These are phyloP conservation scores for Montipora capitata DNA, from an alignment of 92 coral and sea anemone species.

Conservation along the genomic window DNA sequence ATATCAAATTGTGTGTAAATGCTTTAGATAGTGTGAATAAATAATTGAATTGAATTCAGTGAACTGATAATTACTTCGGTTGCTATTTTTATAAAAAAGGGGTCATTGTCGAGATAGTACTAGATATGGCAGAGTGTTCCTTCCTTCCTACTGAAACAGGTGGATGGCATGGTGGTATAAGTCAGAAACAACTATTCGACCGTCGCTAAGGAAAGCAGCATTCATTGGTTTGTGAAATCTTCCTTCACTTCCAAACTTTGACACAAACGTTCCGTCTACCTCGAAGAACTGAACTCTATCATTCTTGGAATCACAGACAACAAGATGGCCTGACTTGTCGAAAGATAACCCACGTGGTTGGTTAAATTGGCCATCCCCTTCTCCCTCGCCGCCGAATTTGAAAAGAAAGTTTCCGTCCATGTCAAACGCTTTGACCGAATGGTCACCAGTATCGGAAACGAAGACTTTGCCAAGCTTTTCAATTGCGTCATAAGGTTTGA, in stretches of 20 bases:
- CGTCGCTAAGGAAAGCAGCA: slow-evolving; percentile 57
- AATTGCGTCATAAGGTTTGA: slow-evolving; percentile 45
- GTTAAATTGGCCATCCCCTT: slow-evolving; percentile 52
- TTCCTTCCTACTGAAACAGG: slow-evolving; percentile 28
- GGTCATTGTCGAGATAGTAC: no score
- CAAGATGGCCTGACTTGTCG: slow-evolving; percentile 57
- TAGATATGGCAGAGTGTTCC: no score
- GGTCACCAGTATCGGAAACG: slow-evolving; percentile 49
- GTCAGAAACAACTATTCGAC: slow-evolving; percentile 60
- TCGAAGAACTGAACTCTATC: slow-evolving; percentile 61
- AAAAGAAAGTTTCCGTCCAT: slow-evolving; percentile 32
- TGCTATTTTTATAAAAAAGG: neutral
- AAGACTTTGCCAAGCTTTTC: slow-evolving; percentile 25
- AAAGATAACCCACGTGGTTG: slow-evolving; percentile 61
- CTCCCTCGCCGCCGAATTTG: slow-evolving; percentile 45
- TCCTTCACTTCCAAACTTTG: slow-evolving; percentile 60
- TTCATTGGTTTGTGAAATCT: slow-evolving; percentile 55
- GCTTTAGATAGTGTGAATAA: no score
- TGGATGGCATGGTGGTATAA: slow-evolving; percentile 46
- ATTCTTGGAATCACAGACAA: slow-evolving; percentile 66
- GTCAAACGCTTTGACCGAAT: slow-evolving; percentile 53
- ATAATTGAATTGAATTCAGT: no score
- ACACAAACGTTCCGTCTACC: slow-evolving; percentile 42
- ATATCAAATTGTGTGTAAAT: no score
- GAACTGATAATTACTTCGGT: no score